Conservation (phyloP, 2,113 vertebrate species). For the Anolis sagrei region DNA sequence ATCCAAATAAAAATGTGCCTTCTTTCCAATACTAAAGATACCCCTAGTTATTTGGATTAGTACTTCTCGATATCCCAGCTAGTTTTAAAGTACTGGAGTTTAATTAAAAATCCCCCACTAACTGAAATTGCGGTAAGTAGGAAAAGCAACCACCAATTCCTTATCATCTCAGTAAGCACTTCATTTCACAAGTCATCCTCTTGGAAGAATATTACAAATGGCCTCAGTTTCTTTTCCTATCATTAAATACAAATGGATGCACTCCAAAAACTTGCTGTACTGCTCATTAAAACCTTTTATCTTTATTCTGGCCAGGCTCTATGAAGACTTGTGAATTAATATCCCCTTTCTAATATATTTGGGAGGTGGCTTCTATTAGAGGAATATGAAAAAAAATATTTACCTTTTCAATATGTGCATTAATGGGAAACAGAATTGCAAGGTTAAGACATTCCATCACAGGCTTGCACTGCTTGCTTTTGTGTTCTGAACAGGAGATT, state of each 20-base stretch:
- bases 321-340: conserved; percentile 56
- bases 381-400: conserved; percentile 56
- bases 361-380: conserved; percentile 51
- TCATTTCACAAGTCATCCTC: conserved; percentile 63
- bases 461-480: conserved; percentile 64
- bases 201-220: conserved; percentile 55
- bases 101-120: conserved; percentile 79
- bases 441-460: conserved; percentile 55
- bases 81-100: conserved; percentile 74
- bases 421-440: conserved; percentile 66
- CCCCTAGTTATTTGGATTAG: conserved; percentile 44
- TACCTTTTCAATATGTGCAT: conserved; percentile 61
- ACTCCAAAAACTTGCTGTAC: conserved; percentile 43
- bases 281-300: conserved; percentile 47
- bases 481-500: conserved; percentile 69
- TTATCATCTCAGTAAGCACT: conserved; percentile 65
- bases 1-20: conserved; percentile 56
- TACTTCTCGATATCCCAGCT: conserved; percentile 51
- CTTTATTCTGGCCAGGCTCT: conserved; percentile 50
- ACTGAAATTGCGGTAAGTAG: conserved; percentile 66
- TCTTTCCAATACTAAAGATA: conserved; percentile 34
- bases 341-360: conserved; percentile 55
- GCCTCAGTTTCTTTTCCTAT: conserved; percentile 36
- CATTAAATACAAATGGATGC: conserved; percentile 48
- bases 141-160: conserved; percentile 70